Conservation (phyloP, 2,797 vertebrate species). For the Sebastes minor region DNA sequence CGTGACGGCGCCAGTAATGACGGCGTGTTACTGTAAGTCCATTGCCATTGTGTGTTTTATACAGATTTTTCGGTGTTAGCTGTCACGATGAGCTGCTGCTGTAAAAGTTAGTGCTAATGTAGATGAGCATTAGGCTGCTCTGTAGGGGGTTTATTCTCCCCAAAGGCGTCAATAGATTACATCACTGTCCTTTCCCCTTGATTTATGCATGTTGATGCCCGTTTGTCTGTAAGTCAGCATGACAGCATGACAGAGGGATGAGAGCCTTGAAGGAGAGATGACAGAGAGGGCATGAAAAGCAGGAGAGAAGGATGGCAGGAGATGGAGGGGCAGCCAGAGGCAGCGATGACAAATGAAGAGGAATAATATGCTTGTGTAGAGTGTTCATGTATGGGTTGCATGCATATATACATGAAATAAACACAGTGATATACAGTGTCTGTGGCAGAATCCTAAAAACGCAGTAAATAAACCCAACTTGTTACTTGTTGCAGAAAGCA, state of each 20-base stretch:
- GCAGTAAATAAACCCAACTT: neutral
- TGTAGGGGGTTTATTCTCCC: slow-evolving; percentile 17
- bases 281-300: slow-evolving; percentile 30
- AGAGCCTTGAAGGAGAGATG: slow-evolving; percentile 55
- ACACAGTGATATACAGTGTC: neutral
- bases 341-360: neutral
- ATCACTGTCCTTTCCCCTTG: slow-evolving; percentile 45
- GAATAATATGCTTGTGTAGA: neutral
- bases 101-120: slow-evolving; percentile 42
- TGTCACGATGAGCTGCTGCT: slow-evolving; percentile 18
- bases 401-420: neutral
- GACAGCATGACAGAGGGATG: slow-evolving; percentile 51
- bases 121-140: slow-evolving; percentile 46
- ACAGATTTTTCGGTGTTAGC: slow-evolving; percentile 41
- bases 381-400: neutral
- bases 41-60: slow-evolving; percentile 4
- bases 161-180: slow-evolving; percentile 47
- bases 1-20: neutral
- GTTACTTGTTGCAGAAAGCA: neutral
- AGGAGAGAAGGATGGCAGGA: slow-evolving; percentile 3
- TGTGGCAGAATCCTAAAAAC: neutral
- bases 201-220: slow-evolving; percentile 42
- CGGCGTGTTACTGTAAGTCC: slow-evolving; percentile 4
- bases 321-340: slow-evolving; percentile 29
- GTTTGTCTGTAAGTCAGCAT: slow-evolving; percentile 34